phyloP scores from a whole-genome alignment of 2,113 vertebrate genomes.

The Nothoprocta perdicaria region DNA sequence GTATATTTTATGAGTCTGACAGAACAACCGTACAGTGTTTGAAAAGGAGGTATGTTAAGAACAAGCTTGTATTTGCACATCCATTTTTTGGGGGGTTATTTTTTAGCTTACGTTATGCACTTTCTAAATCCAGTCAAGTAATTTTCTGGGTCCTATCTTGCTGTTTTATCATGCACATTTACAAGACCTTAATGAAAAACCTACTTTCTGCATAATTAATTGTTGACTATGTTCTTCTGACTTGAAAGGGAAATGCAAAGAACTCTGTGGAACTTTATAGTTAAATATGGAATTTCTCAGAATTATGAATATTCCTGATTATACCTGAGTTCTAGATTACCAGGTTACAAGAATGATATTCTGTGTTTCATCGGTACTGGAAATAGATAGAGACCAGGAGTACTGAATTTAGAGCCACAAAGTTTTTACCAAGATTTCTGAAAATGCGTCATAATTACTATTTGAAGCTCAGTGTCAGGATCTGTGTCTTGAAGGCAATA shows the following conservation, averaged over 20 bases:
- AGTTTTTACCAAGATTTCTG: neutral
- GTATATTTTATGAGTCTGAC: neutral
- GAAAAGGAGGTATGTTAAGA: neutral
- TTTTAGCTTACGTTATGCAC: neutral
- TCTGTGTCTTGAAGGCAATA: neutral
- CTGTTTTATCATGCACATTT: neutral
- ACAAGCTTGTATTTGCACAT: neutral
- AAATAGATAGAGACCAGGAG: neutral
- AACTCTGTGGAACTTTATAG: neutral
- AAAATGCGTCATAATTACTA: rapidly evolving
- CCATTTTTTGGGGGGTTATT: neutral
- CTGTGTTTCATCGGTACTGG: neutral
- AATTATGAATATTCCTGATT: neutral
- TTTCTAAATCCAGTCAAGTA: neutral
- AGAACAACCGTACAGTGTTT: neutral
- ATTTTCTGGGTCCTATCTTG: neutral
- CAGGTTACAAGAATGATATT: neutral
- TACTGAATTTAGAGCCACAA: neutral
- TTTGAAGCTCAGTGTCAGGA: neutral
- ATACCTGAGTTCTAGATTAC: neutral
- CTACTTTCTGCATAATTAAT: neutral
- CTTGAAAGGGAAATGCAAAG: neutral
- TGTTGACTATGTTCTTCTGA: neutral
- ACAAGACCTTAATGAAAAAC: neutral
- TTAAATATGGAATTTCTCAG: neutral